A percentile compares a stretch with the other conserved stretches of the same genome.
phyloP scores from a whole-genome alignment of 2,113 vertebrate genomes.

The Clarias batrachus region DNA sequence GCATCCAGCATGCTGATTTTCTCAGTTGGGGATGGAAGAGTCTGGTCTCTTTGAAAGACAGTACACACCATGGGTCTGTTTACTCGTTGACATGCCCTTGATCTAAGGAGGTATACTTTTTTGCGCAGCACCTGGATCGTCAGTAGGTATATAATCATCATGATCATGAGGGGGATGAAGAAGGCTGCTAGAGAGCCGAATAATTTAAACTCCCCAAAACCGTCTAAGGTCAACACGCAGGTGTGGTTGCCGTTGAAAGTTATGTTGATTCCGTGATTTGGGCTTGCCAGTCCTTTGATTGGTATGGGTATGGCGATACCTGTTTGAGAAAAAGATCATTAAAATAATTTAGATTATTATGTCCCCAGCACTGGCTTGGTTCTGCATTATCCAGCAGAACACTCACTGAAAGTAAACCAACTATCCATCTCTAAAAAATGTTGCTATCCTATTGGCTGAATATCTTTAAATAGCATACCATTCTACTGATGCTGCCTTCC shows the following conservation, averaged over 20 bases:
- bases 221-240: conserved; percentile 79
- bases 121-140: conserved; percentile 87
- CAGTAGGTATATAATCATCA: conserved; percentile 93
- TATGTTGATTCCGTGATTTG: conserved; percentile 65
- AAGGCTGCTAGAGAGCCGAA: conserved; percentile 90
- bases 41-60: conserved; percentile 80
- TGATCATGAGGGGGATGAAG: conserved; percentile 91
- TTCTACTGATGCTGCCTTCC: conserved; percentile 31
- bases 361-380: background rate
- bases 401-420: conserved; percentile 42
- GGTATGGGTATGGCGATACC: conserved; percentile 94
- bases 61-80: conserved; percentile 80
- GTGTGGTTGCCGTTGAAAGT: conserved; percentile 81
- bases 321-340: conserved; percentile 62
- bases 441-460: background rate
- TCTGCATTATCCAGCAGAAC: background rate
- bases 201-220: conserved; percentile 87
- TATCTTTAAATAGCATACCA: conserved; percentile 29
- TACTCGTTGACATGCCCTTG: conserved; percentile 78
- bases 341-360: background rate
- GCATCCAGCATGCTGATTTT: conserved; percentile 76
- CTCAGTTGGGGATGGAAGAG: conserved; percentile 70
- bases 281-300: conserved; percentile 82
- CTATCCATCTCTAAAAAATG: conserved; percentile 31
- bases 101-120: conserved; percentile 87